Evolutionary conservation across 2,113 vertebrate species (phyloP).

Genomic region (Scartelaos histophorus): DNA sequence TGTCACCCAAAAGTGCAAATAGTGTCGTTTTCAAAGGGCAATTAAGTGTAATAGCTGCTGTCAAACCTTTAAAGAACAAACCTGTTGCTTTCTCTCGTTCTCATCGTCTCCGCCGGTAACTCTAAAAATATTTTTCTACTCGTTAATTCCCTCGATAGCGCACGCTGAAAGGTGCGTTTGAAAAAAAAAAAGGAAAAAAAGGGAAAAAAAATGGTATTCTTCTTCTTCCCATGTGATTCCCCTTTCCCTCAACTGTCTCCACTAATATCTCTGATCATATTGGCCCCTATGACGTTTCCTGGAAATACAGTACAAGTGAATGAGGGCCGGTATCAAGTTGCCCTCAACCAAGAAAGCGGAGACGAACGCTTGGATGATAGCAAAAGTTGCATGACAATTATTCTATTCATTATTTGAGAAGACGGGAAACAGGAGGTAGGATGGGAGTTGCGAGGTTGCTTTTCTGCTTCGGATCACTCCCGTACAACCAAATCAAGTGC

Average conservation of each 20-base stretch:
- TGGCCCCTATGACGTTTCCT: slow-evolving; percentile 68
- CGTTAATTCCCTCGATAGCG: slow-evolving; percentile 69
- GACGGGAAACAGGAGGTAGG: slow-evolving; percentile 39
- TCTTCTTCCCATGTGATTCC: slow-evolving; percentile 47
- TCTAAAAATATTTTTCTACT: slow-evolving; percentile 73
- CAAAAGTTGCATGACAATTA: slow-evolving; percentile 74
- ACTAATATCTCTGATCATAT: slow-evolving; percentile 60
- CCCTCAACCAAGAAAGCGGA: slow-evolving; percentile 65
- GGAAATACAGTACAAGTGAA: slow-evolving; percentile 62
- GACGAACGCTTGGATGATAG: slow-evolving; percentile 68
- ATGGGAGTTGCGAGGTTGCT: slow-evolving; percentile 50
- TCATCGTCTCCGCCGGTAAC: slow-evolving; percentile 72
- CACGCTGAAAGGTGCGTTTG: slow-evolving; percentile 65
- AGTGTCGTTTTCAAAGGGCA: slow-evolving; percentile 86
- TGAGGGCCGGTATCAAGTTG: slow-evolving; percentile 67
- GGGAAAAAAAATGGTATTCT: slow-evolving; percentile 53
- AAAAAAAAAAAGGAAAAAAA: slow-evolving; percentile 10
- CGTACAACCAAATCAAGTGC: slow-evolving; percentile 42
- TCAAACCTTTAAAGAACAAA: slow-evolving; percentile 82
- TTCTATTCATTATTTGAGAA: slow-evolving; percentile 76
- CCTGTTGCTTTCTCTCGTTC: slow-evolving; percentile 81
- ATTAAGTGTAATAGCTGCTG: slow-evolving; percentile 94
- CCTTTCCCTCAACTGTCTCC: slow-evolving; percentile 43
- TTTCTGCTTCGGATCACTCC: slow-evolving; percentile 53
- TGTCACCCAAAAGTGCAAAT: slow-evolving; percentile 88